Evolutionary conservation across 2,888 invertebrate genomes (phyloP), one percentile per base, ranked within the genome.

Genomic region (Xanthorhoe spadicearia): DNA sequence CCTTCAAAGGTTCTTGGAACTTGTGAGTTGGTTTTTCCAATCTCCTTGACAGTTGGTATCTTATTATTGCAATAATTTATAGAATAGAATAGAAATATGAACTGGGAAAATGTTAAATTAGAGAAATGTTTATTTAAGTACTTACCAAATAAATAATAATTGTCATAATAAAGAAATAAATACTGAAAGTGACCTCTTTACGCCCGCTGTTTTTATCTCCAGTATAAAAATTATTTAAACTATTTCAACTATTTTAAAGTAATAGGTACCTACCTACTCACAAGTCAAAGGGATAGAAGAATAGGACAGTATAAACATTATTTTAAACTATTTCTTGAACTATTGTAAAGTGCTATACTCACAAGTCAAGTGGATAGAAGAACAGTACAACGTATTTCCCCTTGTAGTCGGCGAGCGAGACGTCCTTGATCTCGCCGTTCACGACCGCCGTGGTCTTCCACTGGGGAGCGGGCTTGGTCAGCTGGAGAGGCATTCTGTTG

Each of bases 261-360:
- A 0, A 49, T 19, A 52, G n/a, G n/a, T n/a, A n/a, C n/a, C n/a
- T n/a, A n/a, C n/a, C n/a, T 35, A 62, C 96, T 96, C 85, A 97
- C 96, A 98, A 98, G 85, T 98, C 98, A 62, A 97, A 90, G 0
- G 98, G 98, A 80, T 98, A 98, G 94, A 98, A 98, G 94, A 98
- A 98, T n/a, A 98, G 88, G 10, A 98, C 96, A 3, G n/a, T n/a
- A 9, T 4, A 6, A 38, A 7, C 35, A 38, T 10, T 35, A 35
- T 46, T 46, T n/a, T 10, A 13, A 46, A 23, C 23, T 15, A 46
- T 13, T 10, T 35, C 35, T 35, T 9, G 35, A 38, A 38, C 10
- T 9, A 38, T 0, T 38, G 2, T 46, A 48, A 18, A 51, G n/a
- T 13, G 2, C 38, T 19, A 52, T 35, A 62, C 96, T 96, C 85